Base-by-base conservation (phyloP, 2,888 invertebrate species). In the Agonum fuliginosum region DNA sequence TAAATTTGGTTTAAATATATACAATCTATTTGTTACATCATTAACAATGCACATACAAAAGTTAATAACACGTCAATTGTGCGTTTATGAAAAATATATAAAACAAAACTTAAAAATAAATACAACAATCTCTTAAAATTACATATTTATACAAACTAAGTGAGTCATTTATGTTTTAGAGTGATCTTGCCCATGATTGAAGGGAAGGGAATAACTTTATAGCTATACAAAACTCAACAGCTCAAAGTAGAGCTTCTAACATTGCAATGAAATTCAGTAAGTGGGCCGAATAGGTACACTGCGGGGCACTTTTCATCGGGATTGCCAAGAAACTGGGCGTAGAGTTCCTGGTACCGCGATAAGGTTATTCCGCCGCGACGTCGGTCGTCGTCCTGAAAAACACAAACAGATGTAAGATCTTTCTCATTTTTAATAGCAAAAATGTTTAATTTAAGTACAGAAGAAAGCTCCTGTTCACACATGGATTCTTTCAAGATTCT, bases 301-400 rank as follows among this genome's bases (percentile, higher is more conserved):
- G 94, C 94, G 78, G 91, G 89, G 83, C 91, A 92, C 81, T 91
- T 90, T 77, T 94, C 94, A 81, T 90, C 91, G 37, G 91, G 91
- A 85, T 95, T 93, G 20, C 95, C 94, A 79, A 95, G 89, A 87
- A 94, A 95, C 86, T 94, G 92, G 0, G 94, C 94, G 85, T 95
- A 95, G 1, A 95, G 88, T 85, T 95, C 95, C 85, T 95, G 94
- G 84, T 95, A 95, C 84, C 95, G 90, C 3, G 93, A 90, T 78
- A 95, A 85, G 1, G 93, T 94, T 58, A 95, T 87, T 2, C 95
- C 95, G 22, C 95, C 95, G 83, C 91, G 91, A 87, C 92, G 91
- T 84, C 93, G 90, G 87, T 95, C 95, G 79, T 94, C 95, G 81
- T 95, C 95, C 95, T 95, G 86, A n/a, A 87, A 86, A 75, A 80